Conservation (phyloP, 2,888 invertebrate species). For the Incurvaria masculella region DNA sequence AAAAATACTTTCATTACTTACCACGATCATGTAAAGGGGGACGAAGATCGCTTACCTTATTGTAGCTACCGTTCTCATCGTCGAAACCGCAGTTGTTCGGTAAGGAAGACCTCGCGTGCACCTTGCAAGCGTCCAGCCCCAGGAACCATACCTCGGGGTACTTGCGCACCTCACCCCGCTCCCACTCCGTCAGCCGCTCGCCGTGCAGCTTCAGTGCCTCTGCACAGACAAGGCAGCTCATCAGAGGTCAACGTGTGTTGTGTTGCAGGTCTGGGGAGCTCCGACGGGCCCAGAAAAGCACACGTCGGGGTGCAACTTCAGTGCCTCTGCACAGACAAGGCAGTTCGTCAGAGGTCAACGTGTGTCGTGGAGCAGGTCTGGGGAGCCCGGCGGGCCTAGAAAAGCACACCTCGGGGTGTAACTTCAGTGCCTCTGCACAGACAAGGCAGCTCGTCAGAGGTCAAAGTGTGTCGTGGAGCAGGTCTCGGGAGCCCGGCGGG, state of each 20-base stretch:
- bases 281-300: no score
- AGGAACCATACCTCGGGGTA: constrained; percentile 95
- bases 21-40: neutral
- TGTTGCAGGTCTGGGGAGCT: no score
- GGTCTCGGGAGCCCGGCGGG: no score
- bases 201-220: constrained; percentile 84
- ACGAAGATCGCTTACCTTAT: constrained; percentile 65
- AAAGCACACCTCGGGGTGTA: constrained; percentile 83
- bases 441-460: neutral
- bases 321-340: constrained; percentile 61
- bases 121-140: constrained; percentile 81
- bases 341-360: neutral
- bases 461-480: no score
- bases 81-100: constrained; percentile 87
- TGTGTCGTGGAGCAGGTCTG: no score
- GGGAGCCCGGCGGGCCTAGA: no score
- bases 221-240: constrained; percentile 28
- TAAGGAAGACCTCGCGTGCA: constrained; percentile 75
- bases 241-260: neutral
- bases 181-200: constrained; percentile 83
- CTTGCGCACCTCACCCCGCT: constrained; percentile 85
- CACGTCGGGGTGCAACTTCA: constrained; percentile 82
- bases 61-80: constrained; percentile 92
- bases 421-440: constrained; percentile 72
- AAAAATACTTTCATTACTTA: no score